phyloP scores from a whole-genome alignment of 2,797 vertebrate species.

The Loriculus beryllinus region DNA sequence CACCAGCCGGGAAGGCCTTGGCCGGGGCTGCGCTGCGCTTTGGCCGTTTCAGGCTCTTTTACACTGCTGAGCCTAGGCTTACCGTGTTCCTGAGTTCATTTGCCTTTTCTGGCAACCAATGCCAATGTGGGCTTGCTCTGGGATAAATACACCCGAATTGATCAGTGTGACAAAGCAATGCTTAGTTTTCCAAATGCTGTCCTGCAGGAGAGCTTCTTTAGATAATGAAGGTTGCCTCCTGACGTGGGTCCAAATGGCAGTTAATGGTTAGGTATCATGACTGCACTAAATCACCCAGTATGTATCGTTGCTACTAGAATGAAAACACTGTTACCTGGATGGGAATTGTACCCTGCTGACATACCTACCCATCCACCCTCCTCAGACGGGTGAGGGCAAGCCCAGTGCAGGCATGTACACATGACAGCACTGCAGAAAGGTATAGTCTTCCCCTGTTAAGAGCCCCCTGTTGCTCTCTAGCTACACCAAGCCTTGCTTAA shows the following conservation, averaged over 20 bases:
- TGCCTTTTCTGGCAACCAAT: background rate
- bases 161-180: background rate
- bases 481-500: background rate
- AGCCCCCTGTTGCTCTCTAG: background rate
- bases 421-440: background rate
- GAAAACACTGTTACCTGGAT: background rate
- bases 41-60: background rate
- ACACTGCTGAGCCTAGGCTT: fast-evolving
- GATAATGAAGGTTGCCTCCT: background rate
- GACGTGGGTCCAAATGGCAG: background rate
- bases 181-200: background rate
- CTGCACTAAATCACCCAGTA: background rate
- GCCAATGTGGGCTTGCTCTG: background rate
- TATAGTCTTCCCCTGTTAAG: fast-evolving
- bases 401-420: fast-evolving
- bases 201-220: background rate
- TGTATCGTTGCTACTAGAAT: background rate
- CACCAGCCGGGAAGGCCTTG: background rate
- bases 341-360: background rate
- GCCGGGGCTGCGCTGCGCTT: too few relatives aligned
- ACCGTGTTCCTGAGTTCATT: background rate
- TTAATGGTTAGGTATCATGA: background rate
- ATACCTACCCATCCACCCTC: too few relatives aligned
- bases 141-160: background rate
- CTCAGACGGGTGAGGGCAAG: background rate